phyloP scores from a whole-genome alignment of 2,888 invertebrate species.

The Brachyopa scutellaris region DNA sequence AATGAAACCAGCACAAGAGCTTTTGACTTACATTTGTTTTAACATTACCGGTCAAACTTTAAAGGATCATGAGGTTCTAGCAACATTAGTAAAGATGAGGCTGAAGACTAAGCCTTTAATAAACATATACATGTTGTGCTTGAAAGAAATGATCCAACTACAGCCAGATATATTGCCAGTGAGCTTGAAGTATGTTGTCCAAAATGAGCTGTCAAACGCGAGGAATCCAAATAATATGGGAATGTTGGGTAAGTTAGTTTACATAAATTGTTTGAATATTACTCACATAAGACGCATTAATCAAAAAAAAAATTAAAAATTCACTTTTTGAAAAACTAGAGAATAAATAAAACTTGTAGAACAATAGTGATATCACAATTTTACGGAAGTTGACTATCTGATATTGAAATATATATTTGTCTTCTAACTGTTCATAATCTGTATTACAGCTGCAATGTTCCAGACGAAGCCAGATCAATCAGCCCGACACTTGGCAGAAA shows the following conservation, averaged over 20 bases:
- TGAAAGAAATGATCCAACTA: slow-evolving; percentile 94
- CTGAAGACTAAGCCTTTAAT: slow-evolving; percentile 96
- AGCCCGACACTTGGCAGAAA: slow-evolving; percentile 91
- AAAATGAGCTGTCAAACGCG: slow-evolving; percentile 95
- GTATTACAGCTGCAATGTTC: slow-evolving; percentile 89
- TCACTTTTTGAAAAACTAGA: no score
- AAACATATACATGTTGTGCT: slow-evolving; percentile 92
- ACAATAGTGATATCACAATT: no score
- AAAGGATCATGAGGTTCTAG: slow-evolving; percentile 89
- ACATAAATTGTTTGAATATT: no score
- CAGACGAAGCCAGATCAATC: slow-evolving; percentile 92
- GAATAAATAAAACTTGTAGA: no score
- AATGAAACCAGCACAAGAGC: slow-evolving; percentile 94
- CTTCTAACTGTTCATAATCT: no score
- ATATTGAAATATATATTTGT: no score
- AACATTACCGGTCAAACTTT: slow-evolving; percentile 90
- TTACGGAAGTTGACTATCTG: no score
- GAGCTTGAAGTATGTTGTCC: slow-evolving; percentile 94
- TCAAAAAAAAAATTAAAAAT: no score
- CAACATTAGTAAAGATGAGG: slow-evolving; percentile 93
- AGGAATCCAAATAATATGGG: slow-evolving; percentile 98
- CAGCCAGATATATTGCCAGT: slow-evolving; percentile 92
- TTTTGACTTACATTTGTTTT: slow-evolving; percentile 93
- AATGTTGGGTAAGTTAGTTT: slow-evolving; percentile 84
- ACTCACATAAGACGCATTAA: no score